phyloP scores from a whole-genome alignment of 2,888 invertebrate species.

The Neria commutata region DNA sequence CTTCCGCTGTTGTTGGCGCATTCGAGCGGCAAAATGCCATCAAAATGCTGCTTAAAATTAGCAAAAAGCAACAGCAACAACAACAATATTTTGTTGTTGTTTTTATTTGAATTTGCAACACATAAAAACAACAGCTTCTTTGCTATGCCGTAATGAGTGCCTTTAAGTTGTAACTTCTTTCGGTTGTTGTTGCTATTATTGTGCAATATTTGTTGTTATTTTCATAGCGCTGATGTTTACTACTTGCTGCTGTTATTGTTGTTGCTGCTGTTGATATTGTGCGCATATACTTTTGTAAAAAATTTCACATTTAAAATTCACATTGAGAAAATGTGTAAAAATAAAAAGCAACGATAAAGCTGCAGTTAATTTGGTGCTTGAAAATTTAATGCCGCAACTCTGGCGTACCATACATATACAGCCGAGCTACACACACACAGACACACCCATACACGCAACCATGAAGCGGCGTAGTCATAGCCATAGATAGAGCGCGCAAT shows the following conservation, averaged over 20 bases:
- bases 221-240: too few relatives aligned
- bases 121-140: too few relatives aligned
- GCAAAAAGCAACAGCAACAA: slow-evolving; percentile 17
- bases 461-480: background rate
- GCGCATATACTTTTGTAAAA: slow-evolving; percentile 23
- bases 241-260: background rate
- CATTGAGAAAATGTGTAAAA: too few relatives aligned
- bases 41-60: too few relatives aligned
- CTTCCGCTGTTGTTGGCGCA: too few relatives aligned
- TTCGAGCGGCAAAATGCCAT: too few relatives aligned
- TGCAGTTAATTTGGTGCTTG: slow-evolving; percentile 54
- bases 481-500: background rate
- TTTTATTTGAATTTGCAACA: too few relatives aligned
- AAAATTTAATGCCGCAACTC: slow-evolving; percentile 44
- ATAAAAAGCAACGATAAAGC: slow-evolving; percentile 40
- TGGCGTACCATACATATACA: too few relatives aligned
- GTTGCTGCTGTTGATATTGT: background rate
- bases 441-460: slow-evolving; percentile 5
- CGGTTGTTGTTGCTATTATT: background rate
- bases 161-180: background rate
- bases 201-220: background rate
- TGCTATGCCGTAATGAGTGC: background rate
- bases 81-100: too few relatives aligned
- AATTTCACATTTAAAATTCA: slow-evolving; percentile 48
- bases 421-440: slow-evolving; percentile 6